A percentile compares a stretch with the other conserved stretches of the same genome.
phyloP scores from a whole-genome alignment of 2,113 vertebrate genomes.

The Sminthopsis crassicaudata region DNA sequence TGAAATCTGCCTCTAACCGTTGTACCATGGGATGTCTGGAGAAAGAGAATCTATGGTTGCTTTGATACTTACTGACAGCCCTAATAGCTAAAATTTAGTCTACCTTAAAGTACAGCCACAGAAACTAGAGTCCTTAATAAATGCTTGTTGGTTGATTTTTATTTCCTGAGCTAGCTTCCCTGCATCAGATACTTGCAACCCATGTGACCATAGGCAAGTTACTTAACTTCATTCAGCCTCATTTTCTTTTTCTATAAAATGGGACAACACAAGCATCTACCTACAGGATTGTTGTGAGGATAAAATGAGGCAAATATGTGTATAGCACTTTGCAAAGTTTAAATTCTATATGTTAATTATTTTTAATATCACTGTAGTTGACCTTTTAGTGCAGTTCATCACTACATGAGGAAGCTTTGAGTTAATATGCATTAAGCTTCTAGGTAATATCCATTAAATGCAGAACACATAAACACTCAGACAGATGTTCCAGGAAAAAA shows the following conservation, averaged over 20 bases:
- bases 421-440: neutral
- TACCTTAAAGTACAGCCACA: neutral
- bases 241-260: neutral
- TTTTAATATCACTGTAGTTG: neutral
- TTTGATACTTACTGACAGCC: neutral
- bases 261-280: neutral
- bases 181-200: neutral
- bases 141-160: neutral
- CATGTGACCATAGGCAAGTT: neutral
- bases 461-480: neutral
- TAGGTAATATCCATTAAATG: neutral
- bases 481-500: constrained; percentile 13
- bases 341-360: neutral
- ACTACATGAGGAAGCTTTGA: constrained; percentile 17
- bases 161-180: neutral
- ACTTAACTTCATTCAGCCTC: neutral
- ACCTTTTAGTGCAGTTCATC: neutral
- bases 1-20: neutral
- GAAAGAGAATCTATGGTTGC: neutral
- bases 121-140: neutral
- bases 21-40: neutral
- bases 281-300: neutral
- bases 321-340: neutral
- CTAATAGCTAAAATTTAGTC: neutral
- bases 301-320: neutral